A percentile compares a stretch with the other conserved stretches of the same genome.
Conservation (phyloP, 2,113 vertebrate species). For the Zosterops hypoxanthus region DNA sequence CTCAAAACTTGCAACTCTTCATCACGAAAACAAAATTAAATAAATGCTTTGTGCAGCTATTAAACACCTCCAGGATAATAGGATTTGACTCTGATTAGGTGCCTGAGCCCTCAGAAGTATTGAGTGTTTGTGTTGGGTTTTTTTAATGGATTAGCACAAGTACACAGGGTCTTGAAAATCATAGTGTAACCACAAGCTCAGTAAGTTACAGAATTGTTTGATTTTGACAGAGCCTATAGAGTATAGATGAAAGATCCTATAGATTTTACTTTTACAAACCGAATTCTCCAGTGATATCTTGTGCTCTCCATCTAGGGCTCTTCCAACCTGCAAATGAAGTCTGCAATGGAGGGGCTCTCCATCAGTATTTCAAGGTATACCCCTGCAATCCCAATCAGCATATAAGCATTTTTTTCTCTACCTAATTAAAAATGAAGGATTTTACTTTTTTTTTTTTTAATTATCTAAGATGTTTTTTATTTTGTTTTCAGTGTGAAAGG, state of each 20-base stretch:
- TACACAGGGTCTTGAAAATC: neutral
- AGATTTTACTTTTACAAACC: neutral
- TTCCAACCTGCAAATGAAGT: neutral
- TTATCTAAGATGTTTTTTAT: neutral
- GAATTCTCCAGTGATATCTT: neutral
- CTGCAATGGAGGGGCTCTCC: accelerated
- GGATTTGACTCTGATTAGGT: neutral
- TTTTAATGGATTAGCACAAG: neutral
- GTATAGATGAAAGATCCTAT: neutral
- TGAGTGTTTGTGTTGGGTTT: neutral
- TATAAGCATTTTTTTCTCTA: neutral
- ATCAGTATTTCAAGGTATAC: neutral
- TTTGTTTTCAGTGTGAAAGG: neutral
- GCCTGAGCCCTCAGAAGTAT: neutral
- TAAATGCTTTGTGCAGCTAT: neutral
- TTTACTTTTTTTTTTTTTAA: neutral
- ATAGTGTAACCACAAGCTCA: neutral
- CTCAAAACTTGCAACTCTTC: neutral
- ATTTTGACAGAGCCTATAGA: neutral
- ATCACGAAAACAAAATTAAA: neutral
- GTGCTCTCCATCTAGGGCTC: neutral
- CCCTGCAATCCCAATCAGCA: neutral
- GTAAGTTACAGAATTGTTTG: neutral
- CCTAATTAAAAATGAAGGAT: neutral
- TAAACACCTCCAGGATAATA: neutral